Conservation (phyloP, 1,140 invertebrate species). For the Scylla paramamosain region DNA sequence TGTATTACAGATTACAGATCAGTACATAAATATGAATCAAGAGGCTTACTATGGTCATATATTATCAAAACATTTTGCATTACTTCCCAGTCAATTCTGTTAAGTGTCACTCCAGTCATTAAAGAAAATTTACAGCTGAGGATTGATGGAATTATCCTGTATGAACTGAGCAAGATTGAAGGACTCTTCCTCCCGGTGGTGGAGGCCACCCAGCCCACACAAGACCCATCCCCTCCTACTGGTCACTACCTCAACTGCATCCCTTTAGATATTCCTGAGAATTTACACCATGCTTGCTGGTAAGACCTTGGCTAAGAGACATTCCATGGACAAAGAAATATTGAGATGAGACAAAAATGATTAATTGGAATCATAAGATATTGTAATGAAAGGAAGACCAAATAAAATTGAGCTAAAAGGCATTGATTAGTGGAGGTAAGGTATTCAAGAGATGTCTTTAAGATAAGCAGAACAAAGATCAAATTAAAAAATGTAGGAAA, state of each 20-base stretch:
- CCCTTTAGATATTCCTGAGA: neutral
- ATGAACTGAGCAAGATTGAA: conserved; percentile 30
- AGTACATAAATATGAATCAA: too few relatives aligned
- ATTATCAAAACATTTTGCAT: neutral
- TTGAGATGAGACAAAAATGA: too few relatives aligned
- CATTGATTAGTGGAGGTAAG: too few relatives aligned
- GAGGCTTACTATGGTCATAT: too few relatives aligned
- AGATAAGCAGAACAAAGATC: too few relatives aligned
- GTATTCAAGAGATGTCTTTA: too few relatives aligned
- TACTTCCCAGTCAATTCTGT: neutral
- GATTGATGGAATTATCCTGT: conserved; percentile 14
- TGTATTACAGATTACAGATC: too few relatives aligned
- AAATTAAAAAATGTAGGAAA: too few relatives aligned
- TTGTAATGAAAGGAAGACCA: too few relatives aligned
- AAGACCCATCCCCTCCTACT: neutral
- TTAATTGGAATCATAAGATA: too few relatives aligned
- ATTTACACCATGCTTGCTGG: neutral
- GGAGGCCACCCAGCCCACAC: neutral
- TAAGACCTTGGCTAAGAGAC: neutral
- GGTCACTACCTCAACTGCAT: neutral
- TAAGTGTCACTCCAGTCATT: neutral
- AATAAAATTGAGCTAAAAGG: too few relatives aligned
- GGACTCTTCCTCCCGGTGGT: conserved; percentile 42
- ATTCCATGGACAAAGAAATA: too few relatives aligned
- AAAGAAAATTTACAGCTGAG: neutral